A percentile compares a stretch with the other conserved stretches of the same genome.
These are phyloP conservation scores for Rapana venosa DNA, from an alignment of 2,888 invertebrate species.

Conservation along the genomic window DNA sequence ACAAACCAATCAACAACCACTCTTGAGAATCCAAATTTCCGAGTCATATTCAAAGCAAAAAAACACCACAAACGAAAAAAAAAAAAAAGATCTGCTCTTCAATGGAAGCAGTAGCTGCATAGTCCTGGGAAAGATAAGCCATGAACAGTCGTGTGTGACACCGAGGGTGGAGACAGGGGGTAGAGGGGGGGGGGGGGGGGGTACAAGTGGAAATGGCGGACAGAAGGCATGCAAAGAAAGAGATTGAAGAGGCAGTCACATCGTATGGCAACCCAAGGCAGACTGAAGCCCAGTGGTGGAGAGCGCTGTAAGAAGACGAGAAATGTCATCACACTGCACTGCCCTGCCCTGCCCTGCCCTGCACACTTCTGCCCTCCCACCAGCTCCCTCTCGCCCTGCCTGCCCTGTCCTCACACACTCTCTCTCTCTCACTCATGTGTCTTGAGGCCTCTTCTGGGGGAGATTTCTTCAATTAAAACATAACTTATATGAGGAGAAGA, in stretches of 20 bases:
- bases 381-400: background rate
- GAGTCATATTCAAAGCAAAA: background rate
- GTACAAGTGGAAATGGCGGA: background rate
- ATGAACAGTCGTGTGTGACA: background rate
- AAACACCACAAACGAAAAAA: background rate
- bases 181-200: background rate
- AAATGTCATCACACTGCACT: background rate
- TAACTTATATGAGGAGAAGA: background rate
- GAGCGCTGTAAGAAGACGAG: constrained; percentile 1
- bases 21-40: background rate
- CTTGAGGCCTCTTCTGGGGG: background rate
- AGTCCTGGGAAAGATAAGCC: constrained; percentile 1
- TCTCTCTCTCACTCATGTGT: background rate
- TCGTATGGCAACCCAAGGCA: constrained; percentile 36
- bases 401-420: background rate
- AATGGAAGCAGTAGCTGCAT: constrained; percentile 20
- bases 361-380: no score
- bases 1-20: background rate
- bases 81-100: background rate
- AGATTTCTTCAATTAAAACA: background rate
- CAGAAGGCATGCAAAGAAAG: constrained; percentile 27
- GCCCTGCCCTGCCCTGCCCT: background rate
- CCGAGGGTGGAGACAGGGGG: background rate
- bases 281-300: constrained; percentile 14
- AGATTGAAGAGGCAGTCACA: background rate